Conservation (phyloP, 2,113 vertebrate genomes). For the Pelecanus crispus region DNA sequence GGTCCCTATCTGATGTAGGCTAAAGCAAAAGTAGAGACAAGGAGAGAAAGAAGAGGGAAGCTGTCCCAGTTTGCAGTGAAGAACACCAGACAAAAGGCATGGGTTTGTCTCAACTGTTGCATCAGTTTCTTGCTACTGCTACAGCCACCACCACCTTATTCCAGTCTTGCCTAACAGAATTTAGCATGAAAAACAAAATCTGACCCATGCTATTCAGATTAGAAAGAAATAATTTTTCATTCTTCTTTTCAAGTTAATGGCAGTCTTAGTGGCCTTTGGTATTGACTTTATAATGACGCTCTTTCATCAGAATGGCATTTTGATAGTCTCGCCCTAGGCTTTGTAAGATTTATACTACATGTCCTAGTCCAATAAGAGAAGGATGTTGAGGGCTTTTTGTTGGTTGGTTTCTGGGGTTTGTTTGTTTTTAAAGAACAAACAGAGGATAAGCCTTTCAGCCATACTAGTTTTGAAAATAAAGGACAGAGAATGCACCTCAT, state of each 20-base stretch:
- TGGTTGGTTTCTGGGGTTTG: not conserved
- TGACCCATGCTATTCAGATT: not conserved
- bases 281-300: not conserved
- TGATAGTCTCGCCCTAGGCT: not conserved
- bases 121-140: not conserved
- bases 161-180: not conserved
- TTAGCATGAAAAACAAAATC: not conserved
- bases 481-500: not conserved
- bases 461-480: not conserved
- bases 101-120: not conserved
- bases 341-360: not conserved
- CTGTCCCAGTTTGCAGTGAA: not conserved
- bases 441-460: not conserved
- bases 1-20: not conserved
- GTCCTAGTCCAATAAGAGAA: not conserved
- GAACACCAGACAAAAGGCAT: not conserved
- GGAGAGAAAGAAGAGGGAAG: not conserved
- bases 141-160: not conserved
- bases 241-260: not conserved
- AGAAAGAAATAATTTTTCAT: not conserved
- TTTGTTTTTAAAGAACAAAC: not conserved
- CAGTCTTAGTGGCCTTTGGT: not conserved
- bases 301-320: not conserved
- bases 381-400: not conserved
- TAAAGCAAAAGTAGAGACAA: not conserved